phyloP scores from a whole-genome alignment of 1,140 invertebrate species.

The Zaprionus taronus region DNA sequence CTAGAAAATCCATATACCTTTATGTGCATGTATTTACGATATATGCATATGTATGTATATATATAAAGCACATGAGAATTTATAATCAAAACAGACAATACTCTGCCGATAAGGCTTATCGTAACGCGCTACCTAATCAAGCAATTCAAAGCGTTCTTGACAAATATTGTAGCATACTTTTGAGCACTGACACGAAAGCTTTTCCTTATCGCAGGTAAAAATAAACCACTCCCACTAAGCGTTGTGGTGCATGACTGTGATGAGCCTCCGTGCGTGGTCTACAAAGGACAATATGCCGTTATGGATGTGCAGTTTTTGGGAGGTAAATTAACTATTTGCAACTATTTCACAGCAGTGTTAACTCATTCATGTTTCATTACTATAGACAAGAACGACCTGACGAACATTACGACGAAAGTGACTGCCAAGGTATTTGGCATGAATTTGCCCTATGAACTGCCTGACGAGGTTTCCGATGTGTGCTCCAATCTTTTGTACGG shows the following conservation, averaged over 20 bases:
- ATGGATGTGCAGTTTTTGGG: constrained; percentile 78
- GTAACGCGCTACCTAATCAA: constrained; percentile 27
- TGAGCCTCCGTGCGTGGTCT: constrained; percentile 65
- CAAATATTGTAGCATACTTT: constrained; percentile 48
- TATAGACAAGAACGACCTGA: constrained; percentile 59
- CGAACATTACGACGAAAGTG: constrained; percentile 54
- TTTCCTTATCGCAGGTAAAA: constrained; percentile 54
- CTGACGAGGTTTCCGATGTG: constrained; percentile 71
- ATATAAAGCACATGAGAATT: background rate
- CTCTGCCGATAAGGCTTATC: constrained; percentile 56
- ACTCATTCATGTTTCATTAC: background rate
- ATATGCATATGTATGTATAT: background rate
- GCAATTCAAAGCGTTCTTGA: background rate
- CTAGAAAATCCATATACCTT: background rate
- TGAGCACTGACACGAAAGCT: constrained; percentile 7
- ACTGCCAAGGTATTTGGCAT: constrained; percentile 68
- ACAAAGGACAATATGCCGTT: constrained; percentile 58
- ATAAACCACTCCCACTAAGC: constrained; percentile 62
- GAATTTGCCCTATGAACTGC: constrained; percentile 63
- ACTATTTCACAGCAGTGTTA: background rate
- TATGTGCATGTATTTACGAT: constrained; percentile 1
- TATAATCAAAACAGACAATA: constrained; percentile 5
- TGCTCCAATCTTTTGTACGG: constrained; percentile 71
- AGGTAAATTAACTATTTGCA: constrained; percentile 51
- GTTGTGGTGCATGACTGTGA: constrained; percentile 67